phyloP scores from a whole-genome alignment of 2,797 vertebrate genomes.

The Premnoplex brunnescens region DNA sequence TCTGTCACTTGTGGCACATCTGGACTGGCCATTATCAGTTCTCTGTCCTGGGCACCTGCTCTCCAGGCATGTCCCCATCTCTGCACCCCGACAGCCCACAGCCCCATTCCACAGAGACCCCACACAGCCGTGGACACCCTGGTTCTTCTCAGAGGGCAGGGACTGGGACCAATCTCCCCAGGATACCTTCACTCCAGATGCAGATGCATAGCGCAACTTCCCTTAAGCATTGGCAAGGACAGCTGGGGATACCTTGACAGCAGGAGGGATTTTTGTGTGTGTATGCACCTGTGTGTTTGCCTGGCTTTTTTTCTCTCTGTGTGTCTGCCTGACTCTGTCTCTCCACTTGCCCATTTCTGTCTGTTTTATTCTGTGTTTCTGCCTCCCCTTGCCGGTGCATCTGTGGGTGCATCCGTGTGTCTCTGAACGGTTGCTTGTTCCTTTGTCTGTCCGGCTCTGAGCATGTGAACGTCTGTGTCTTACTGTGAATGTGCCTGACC shows the following conservation, averaged over 20 bases:
- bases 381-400: neutral
- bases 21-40: neutral
- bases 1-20: neutral
- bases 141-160: neutral
- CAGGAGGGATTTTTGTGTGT: neutral
- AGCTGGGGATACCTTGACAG: neutral
- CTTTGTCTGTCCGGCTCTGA: neutral
- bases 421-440: neutral
- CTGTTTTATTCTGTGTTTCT: neutral
- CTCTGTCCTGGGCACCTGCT: neutral
- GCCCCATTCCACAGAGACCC: neutral
- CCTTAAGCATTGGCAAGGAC: neutral
- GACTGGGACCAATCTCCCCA: accelerated
- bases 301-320: neutral
- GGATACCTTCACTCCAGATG: neutral
- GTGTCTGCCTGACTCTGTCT: neutral
- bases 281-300: too few species aligned
- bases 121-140: neutral
- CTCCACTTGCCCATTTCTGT: neutral
- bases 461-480: accelerated
- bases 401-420: neutral
- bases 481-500: neutral
- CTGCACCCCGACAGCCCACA: neutral
- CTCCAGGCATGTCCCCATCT: neutral
- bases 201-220: accelerated